These are phyloP conservation scores for Limnephilus auricula DNA, from an alignment of 2,888 invertebrate species.

Conservation along the genomic window DNA sequence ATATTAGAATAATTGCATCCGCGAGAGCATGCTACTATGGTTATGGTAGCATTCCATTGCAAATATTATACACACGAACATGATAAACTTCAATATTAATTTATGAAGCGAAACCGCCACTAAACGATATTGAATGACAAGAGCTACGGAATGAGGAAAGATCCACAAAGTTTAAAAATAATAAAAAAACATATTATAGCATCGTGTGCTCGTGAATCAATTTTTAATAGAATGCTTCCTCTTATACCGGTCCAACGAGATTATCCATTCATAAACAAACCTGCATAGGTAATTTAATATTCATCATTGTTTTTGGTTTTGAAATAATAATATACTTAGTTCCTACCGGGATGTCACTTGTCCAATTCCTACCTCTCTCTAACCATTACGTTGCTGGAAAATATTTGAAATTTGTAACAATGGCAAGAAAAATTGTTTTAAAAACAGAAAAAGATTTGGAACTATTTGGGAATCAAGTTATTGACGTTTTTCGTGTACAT, in stretches of 20 bases:
- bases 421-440: no score
- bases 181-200: no score
- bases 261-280: background rate
- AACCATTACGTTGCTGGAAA: no score
- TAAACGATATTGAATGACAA: background rate
- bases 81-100: no score
- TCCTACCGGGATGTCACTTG: no score
- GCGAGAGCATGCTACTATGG: background rate
- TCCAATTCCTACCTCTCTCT: no score
- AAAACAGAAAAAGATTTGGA: no score
- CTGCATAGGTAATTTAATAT: background rate
- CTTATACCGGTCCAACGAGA: background rate
- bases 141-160: background rate
- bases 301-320: background rate
- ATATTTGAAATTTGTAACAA: no score
- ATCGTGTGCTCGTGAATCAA: background rate
- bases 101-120: background rate
- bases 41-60: background rate
- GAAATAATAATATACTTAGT: no score
- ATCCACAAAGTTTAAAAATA: background rate
- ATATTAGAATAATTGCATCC: background rate
- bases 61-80: background rate
- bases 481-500: no score
- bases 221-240: background rate
- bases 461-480: no score